phyloP scores from a whole-genome alignment of 2,888 invertebrate genomes.

The Carabus problematicus region DNA sequence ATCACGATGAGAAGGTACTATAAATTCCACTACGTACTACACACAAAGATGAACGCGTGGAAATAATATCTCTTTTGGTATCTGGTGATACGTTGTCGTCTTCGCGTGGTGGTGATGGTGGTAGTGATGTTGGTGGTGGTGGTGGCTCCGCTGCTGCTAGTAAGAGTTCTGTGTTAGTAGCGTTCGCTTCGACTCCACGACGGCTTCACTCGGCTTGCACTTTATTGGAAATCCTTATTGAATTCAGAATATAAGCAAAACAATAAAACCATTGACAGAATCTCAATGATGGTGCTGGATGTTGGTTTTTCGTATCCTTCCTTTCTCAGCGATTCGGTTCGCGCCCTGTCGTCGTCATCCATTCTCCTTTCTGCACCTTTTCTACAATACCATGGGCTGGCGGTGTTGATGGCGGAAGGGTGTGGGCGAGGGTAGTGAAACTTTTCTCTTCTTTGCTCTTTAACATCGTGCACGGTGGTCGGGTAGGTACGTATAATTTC shows the following conservation, averaged over 20 bases:
- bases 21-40: slow-evolving; percentile 32
- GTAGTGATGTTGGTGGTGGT: too few species aligned
- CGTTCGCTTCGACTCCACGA: slow-evolving; percentile 2
- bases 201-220: slow-evolving; percentile 28
- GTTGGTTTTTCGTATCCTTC: slow-evolving; percentile 20
- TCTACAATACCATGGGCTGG: not conserved
- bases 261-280: slow-evolving; percentile 58
- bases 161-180: not conserved
- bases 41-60: slow-evolving; percentile 39
- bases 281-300: slow-evolving; percentile 52
- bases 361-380: not conserved
- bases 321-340: not conserved
- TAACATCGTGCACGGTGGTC: not conserved
- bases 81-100: not conserved
- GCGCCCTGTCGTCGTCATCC: not conserved
- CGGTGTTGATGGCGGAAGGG: not conserved
- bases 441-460: not conserved
- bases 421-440: too few species aligned
- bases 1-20: slow-evolving; percentile 18
- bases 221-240: slow-evolving; percentile 56
- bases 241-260: slow-evolving; percentile 58
- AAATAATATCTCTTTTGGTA: slow-evolving; percentile 38
- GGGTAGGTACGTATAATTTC: not conserved
- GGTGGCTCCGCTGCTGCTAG: too few species aligned
- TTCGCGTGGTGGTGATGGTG: too few species aligned